These are phyloP conservation scores for Eristalis tenax DNA, from an alignment of 2,888 invertebrate species.

Conservation along the genomic window DNA sequence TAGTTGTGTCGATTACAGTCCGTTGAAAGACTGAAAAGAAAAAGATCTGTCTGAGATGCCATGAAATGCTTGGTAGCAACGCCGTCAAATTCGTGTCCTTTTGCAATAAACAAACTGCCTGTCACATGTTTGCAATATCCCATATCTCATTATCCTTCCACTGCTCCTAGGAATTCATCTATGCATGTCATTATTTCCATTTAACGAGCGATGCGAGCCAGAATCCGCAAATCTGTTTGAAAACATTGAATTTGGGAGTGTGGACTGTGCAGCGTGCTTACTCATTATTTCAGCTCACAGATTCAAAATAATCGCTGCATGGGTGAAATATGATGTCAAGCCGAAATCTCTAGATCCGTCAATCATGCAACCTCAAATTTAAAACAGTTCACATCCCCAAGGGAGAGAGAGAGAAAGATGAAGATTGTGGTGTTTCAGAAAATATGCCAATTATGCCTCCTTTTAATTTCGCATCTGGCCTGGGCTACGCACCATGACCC, in stretches of 20 bases:
- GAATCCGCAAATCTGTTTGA: not conserved
- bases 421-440: not conserved
- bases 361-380: not conserved
- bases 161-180: no score
- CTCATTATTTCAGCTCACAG: not conserved
- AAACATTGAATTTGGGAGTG: not conserved
- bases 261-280: not conserved
- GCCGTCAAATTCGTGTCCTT: no score
- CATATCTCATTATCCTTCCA: no score
- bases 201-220: not conserved
- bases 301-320: not conserved
- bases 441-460: not conserved
- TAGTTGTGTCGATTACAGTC: no score
- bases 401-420: not conserved
- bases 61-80: no score
- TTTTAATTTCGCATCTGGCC: not conserved
- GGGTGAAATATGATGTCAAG: not conserved
- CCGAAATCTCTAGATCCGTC: not conserved
- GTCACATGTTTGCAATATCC: no score
- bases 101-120: no score
- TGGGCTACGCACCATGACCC: not conserved
- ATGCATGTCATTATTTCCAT: no score
- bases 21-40: no score
- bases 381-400: not conserved
- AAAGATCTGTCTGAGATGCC: no score